Conservation (phyloP, 2,113 vertebrate genomes). For the Sardina pilchardus region DNA sequence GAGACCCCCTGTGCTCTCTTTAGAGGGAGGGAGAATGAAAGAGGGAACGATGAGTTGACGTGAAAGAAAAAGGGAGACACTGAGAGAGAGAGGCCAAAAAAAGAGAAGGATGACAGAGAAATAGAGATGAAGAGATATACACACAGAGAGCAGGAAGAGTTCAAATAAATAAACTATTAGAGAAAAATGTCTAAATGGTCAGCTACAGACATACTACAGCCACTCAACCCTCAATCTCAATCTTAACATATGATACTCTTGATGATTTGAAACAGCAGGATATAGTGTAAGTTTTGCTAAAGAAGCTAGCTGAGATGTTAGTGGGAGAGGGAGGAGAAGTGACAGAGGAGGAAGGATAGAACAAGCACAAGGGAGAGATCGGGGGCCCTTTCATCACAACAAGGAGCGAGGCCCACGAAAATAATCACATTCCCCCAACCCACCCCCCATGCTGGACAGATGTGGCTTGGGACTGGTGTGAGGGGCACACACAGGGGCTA, state of each 20-base stretch:
- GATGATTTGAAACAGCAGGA: not conserved
- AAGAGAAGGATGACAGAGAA: not conserved
- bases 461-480: slow-evolving; percentile 59
- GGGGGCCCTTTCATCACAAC: slow-evolving; percentile 62
- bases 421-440: slow-evolving; percentile 31
- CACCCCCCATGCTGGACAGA: slow-evolving; percentile 64
- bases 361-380: slow-evolving; percentile 37
- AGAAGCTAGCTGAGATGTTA: not conserved
- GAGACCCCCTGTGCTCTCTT: slow-evolving; percentile 28
- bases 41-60: not conserved
- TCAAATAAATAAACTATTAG: not conserved
- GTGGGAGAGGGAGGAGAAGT: slow-evolving; percentile 37
- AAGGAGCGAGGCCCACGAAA: slow-evolving; percentile 23
- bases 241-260: not conserved
- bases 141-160: not conserved
- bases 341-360: slow-evolving; percentile 17
- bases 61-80: slow-evolving; percentile 56
- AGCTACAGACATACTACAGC: not conserved
- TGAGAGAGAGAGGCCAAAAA: not conserved
- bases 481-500: slow-evolving; percentile 32
- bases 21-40: not conserved
- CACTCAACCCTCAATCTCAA: not conserved
- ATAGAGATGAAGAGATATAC: not conserved
- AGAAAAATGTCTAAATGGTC: not conserved
- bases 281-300: not conserved